Evolutionary conservation across 1,140 invertebrate species (phyloP), one percentile per base, ranked within the genome.

Genomic region (Halictus rubicundus): DNA sequence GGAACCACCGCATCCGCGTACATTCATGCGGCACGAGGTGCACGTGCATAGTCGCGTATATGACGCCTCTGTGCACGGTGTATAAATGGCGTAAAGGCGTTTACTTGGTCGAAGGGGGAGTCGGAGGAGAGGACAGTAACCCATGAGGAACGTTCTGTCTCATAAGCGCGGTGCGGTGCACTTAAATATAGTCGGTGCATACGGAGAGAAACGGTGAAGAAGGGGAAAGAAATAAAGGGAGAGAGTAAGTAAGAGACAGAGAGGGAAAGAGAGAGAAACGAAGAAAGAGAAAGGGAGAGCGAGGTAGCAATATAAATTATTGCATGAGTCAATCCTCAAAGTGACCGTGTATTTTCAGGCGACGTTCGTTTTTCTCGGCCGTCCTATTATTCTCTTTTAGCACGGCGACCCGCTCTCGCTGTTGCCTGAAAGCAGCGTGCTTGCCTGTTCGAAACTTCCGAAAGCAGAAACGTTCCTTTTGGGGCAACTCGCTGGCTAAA

Each of bases 181-280:
- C 86, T 89, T 89, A 90, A 90, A 91, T 88, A 90, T 89, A 90
- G 83, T 84, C 72, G 59, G 32, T 65, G 84, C 76, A 73, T 80
- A 78, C 42, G 52, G 9, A n/a, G 54, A 75, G 64, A 25, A 42
- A 49, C 59, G 64, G 19, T 3, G 21, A 42, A 46, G 10, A 46
- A 46, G 42, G 42, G 9, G 42, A 46, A 46, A 46, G 10, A 68
- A 23, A 42, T 23, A 61, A 27, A 37, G 16, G 32, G 16, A n/a
- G 2, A 16, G 19, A 52, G 4, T 7, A 54, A 19, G 39, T 61
- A 16, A 23, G 16, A 16, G n/a, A n/a, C 2, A 42, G 12, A 52
- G 7, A 16, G 27, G 5, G 32, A 49, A 5, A 42, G 39, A 7
- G 46, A 32, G 32, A 2, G 25, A 37, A 9, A 8, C 25, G 10